Conservation (phyloP, 1,140 invertebrate genomes). For the Oreohelix idahoensis region DNA sequence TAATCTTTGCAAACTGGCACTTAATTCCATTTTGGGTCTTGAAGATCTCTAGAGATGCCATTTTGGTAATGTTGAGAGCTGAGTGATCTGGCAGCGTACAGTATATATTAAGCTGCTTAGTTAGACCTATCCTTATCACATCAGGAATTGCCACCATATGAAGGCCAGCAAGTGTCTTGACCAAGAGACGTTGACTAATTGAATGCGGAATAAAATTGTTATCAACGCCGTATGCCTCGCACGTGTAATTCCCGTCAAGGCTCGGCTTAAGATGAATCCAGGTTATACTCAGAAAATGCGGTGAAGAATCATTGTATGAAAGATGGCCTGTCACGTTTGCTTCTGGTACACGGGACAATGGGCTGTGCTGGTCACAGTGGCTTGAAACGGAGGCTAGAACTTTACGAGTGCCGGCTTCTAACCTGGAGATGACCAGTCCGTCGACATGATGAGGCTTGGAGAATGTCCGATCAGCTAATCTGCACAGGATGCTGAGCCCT, state of each 20-base stretch:
- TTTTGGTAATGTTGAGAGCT: not conserved
- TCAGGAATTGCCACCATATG: not conserved
- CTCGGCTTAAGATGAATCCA: not conserved
- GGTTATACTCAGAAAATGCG: not conserved
- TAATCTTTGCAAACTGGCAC: not conserved
- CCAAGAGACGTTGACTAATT: not conserved
- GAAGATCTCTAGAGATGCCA: not conserved
- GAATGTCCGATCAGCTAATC: not conserved
- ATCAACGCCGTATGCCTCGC: not conserved
- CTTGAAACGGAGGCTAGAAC: not conserved
- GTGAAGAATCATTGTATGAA: not conserved
- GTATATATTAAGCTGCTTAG: not conserved
- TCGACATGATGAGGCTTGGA: not conserved
- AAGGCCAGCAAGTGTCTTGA: not conserved
- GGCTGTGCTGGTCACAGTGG: not conserved
- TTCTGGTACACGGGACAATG: not conserved
- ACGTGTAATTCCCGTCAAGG: not conserved
- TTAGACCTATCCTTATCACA: not conserved
- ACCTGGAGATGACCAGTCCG: not conserved
- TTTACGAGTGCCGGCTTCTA: not conserved
- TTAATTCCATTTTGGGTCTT: not conserved
- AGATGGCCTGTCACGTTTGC: not conserved
- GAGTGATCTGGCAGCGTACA: not conserved
- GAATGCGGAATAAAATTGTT: not conserved
- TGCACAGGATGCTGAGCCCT: not conserved